Conservation (phyloP, 1,140 invertebrate species). For the Neoseiulus cucumeris region DNA sequence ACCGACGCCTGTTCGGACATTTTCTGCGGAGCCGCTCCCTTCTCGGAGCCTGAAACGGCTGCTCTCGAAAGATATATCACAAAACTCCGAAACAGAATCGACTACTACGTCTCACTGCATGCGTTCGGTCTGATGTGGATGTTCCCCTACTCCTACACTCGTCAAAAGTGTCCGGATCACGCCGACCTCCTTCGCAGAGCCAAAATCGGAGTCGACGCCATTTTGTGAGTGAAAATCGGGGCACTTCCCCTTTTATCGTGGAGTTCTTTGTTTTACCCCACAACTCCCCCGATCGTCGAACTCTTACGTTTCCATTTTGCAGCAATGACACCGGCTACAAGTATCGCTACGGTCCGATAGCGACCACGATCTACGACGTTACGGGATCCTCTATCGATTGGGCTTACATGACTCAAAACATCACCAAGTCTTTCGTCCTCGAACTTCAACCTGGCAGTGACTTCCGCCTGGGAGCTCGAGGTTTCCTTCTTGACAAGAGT, state of each 20-base stretch:
- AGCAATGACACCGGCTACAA: background rate
- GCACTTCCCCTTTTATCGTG: no score
- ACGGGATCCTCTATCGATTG: constrained; percentile 29
- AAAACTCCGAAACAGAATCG: background rate
- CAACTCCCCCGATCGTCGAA: no score
- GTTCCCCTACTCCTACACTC: background rate
- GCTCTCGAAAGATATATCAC: constrained; percentile 21
- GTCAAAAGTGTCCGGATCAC: background rate
- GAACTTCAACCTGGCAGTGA: constrained; percentile 18
- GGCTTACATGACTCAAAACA: constrained; percentile 25
- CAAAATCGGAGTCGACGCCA: background rate
- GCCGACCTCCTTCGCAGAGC: background rate
- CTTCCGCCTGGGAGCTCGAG: constrained; percentile 26
- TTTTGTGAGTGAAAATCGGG: background rate
- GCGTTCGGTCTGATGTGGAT: constrained; percentile 1
- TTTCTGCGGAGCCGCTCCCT: constrained; percentile 20
- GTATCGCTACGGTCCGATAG: background rate
- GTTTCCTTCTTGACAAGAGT: constrained; percentile 32
- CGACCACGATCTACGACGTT: constrained; percentile 17
- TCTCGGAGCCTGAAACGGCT: constrained; percentile 26
- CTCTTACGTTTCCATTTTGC: no score
- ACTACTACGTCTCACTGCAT: background rate
- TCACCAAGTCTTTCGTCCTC: constrained; percentile 29
- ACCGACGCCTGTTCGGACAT: constrained; percentile 13
- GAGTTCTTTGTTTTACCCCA: no score